Evolutionary conservation across 1,140 invertebrate genomes (phyloP).

Genomic region (Cydia splendana): DNA sequence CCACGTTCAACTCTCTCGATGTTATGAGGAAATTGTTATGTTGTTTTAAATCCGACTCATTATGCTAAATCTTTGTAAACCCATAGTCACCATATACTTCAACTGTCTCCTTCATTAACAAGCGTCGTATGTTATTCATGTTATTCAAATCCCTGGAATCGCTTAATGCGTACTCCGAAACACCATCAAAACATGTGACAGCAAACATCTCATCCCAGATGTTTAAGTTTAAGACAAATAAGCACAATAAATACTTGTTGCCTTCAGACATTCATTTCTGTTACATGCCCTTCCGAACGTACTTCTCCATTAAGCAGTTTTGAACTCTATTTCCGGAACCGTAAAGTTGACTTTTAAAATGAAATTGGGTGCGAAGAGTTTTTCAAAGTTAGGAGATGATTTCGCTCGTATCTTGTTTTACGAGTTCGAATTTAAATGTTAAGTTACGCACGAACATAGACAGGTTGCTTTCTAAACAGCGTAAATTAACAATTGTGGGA

Average conservation of each 20-base stretch:
- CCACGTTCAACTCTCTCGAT: no score
- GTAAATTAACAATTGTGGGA: neutral
- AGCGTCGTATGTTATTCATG: conserved; percentile 9
- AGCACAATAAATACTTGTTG: conserved; percentile 31
- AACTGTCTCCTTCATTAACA: neutral
- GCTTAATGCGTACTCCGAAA: conserved; percentile 27
- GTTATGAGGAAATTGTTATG: no score
- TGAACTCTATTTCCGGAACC: neutral
- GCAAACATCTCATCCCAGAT: conserved; percentile 23
- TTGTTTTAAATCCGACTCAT: no score
- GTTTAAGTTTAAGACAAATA: conserved; percentile 26
- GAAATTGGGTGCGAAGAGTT: neutral
- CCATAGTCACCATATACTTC: no score
- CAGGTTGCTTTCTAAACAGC: neutral
- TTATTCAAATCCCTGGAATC: conserved; percentile 1
- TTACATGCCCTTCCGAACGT: neutral
- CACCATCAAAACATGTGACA: conserved; percentile 19
- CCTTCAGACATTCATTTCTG: conserved; percentile 19
- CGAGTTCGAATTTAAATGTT: conserved; percentile 27
- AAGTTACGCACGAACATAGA: conserved; percentile 19
- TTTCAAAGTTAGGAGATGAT: neutral
- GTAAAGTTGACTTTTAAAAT: neutral
- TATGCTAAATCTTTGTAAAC: no score
- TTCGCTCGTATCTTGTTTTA: conserved; percentile 26
- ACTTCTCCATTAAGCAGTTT: neutral